Base-by-base conservation (phyloP, 2,113 vertebrate species). In the Bufo gargarizans region DNA sequence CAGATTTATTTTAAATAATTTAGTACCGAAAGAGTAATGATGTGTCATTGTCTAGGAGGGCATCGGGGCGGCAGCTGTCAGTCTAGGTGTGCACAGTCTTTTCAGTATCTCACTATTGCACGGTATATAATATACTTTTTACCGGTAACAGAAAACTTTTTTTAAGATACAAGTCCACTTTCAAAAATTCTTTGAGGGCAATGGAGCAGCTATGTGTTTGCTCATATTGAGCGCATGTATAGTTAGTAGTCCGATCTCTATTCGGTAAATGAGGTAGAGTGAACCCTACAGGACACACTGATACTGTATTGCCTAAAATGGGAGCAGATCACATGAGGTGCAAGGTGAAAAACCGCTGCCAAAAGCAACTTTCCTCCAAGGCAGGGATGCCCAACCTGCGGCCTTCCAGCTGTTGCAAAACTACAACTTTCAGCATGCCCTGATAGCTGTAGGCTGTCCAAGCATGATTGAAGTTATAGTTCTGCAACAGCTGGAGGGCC, bases 1-100 rank as follows among this genome's bases (percentile, higher is more conserved):
- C 33, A 49, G 56, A 22, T 74, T 55, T 43, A 85, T 45, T 20
- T 43, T 86, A 77, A 77, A 86, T 86, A 77, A 77, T 86, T 86
- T 63, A 86, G 56, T 22, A 59, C 55, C 45, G 77, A 19, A 59
- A 19, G 16, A 84, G 50, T 13, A 83, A 56, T 22, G 20, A 3
- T 74, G 69, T 2, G 47, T 85, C 69, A 47, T n/a, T 19, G 67
- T 83, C 43, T 50, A 83, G 45, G 17, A 65, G 80, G 45, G 13
- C 6, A 50, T 4, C 4, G 43, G 47, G 45, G 59, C 58, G 4
- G 55, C 58, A 49, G 59, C 78, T 81, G 55, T 17, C 56, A 45
- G 22, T 17, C 33, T 80, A 43, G 78, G 56, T 10, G 56, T 4
- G 3, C 22, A 22, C 11, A 33, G 22, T 55, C 53, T 78, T 22